phyloP scores from a whole-genome alignment of 1,140 invertebrate genomes.

The Ooceraea biroi region DNA sequence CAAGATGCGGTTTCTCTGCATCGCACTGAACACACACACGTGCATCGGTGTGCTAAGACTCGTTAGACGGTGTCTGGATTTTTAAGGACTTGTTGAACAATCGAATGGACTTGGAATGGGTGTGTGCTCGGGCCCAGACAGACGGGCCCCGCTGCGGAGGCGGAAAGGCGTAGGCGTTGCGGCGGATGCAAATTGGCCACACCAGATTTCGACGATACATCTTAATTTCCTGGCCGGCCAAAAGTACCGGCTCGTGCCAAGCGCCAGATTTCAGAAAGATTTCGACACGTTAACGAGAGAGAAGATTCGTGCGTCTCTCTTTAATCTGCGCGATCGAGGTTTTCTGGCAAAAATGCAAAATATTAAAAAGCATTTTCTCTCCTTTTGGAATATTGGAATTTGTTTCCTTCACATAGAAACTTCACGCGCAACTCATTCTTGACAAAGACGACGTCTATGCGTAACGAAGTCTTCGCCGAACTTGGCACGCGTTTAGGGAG shows the following conservation, averaged over 20 bases:
- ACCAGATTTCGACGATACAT: constrained; percentile 85
- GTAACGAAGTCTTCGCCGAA: background rate
- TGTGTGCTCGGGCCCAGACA: constrained; percentile 71
- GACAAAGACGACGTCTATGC: constrained; percentile 9
- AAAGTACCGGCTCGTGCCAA: constrained; percentile 74
- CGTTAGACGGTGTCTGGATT: constrained; percentile 46
- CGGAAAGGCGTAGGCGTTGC: constrained; percentile 83
- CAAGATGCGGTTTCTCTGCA: constrained; percentile 28
- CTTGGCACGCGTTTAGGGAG: constrained; percentile 42
- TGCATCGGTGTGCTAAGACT: constrained; percentile 27
- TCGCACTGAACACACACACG: background rate
- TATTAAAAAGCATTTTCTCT: too few species aligned
- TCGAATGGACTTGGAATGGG: constrained; percentile 70
- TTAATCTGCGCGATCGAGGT: too few species aligned
- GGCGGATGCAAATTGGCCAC: constrained; percentile 85
- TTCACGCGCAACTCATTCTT: too few species aligned
- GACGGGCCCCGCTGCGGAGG: constrained; percentile 79
- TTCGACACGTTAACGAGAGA: constrained; percentile 11
- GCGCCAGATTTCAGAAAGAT: constrained; percentile 63
- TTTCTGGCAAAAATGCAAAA: too few species aligned
- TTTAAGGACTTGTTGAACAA: constrained; percentile 70
- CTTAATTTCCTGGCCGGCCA: constrained; percentile 83
- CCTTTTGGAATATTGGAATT: too few species aligned
- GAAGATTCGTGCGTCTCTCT: background rate
- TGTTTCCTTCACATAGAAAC: too few species aligned